Evolutionary conservation across 2,113 vertebrate genomes (phyloP).

Genomic region (Clarias magur): DNA sequence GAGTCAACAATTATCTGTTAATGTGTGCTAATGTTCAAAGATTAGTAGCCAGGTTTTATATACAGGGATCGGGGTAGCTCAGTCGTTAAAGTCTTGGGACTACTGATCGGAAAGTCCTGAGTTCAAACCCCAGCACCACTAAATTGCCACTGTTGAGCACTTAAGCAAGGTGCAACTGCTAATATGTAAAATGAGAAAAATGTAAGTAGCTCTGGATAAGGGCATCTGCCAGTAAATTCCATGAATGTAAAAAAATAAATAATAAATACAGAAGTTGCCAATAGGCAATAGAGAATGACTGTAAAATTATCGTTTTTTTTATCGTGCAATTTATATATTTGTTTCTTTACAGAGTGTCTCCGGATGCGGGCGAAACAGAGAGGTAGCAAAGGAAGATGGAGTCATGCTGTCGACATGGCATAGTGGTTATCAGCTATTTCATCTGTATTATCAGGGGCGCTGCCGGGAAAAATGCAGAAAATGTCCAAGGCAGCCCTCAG

Average conservation of each 20-base stretch:
- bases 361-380: slow-evolving; percentile 23
- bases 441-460: slow-evolving; percentile 48
- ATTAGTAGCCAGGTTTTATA: not conserved
- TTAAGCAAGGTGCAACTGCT: too few species aligned
- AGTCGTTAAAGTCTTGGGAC: too few species aligned
- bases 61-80: too few species aligned
- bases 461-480: slow-evolving; percentile 43
- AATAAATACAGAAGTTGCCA: not conserved
- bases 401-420: not conserved
- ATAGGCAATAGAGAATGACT: not conserved
- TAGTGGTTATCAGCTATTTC: slow-evolving; percentile 33
- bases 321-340: not conserved
- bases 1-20: not conserved
- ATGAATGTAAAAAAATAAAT: too few species aligned
- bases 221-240: too few species aligned
- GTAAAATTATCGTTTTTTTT: not conserved
- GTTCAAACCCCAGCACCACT: too few species aligned
- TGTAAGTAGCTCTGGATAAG: too few species aligned
- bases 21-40: not conserved
- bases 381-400: not conserved
- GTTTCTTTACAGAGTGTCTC: not conserved
- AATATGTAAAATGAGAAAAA: too few species aligned
- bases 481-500: slow-evolving; percentile 41
- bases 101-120: too few species aligned
- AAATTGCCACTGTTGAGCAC: too few species aligned